Conservation (phyloP, 2,113 vertebrate genomes). For the Kryptolebias marmoratus region DNA sequence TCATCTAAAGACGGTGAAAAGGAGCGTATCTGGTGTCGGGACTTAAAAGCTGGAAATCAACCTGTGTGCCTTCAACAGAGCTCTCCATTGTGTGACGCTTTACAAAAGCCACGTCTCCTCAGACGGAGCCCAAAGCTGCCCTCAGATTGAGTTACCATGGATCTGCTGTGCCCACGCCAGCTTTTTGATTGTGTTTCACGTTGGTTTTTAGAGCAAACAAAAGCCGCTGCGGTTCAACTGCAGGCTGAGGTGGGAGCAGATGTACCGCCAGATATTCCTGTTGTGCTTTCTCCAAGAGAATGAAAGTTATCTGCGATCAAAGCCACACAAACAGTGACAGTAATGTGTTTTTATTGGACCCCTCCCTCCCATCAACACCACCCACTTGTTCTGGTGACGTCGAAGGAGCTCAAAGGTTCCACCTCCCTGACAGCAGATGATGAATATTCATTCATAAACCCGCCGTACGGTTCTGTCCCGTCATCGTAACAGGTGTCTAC, state of each 20-base stretch:
- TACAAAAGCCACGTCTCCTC: conserved; percentile 71
- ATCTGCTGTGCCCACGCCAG: conserved; percentile 72
- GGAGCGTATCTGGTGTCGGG: conserved; percentile 71
- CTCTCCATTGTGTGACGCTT: conserved; percentile 69
- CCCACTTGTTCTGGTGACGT: background rate
- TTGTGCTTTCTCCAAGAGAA: conserved; percentile 64
- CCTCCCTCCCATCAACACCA: background rate
- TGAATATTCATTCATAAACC: too few relatives aligned
- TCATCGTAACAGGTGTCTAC: too few relatives aligned
- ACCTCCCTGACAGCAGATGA: too few relatives aligned
- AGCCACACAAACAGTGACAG: conserved; percentile 60
- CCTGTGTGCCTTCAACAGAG: conserved; percentile 73
- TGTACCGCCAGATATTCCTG: conserved; percentile 72
- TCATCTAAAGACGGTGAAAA: conserved; percentile 58
- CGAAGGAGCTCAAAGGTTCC: background rate
- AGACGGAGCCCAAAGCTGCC: conserved; percentile 77
- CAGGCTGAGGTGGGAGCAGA: conserved; percentile 63
- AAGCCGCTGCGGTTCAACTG: conserved; percentile 69
- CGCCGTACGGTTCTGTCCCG: too few relatives aligned
- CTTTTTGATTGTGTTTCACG: conserved; percentile 74
- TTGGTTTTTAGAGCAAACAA: conserved; percentile 73
- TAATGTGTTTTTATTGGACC: conserved; percentile 45
- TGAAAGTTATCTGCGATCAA: conserved; percentile 81
- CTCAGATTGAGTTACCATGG: conserved; percentile 73
- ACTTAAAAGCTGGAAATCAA: conserved; percentile 74